These are phyloP conservation scores for Eublepharis macularius DNA, from an alignment of 2,113 vertebrate genomes.

Conservation along the genomic window DNA sequence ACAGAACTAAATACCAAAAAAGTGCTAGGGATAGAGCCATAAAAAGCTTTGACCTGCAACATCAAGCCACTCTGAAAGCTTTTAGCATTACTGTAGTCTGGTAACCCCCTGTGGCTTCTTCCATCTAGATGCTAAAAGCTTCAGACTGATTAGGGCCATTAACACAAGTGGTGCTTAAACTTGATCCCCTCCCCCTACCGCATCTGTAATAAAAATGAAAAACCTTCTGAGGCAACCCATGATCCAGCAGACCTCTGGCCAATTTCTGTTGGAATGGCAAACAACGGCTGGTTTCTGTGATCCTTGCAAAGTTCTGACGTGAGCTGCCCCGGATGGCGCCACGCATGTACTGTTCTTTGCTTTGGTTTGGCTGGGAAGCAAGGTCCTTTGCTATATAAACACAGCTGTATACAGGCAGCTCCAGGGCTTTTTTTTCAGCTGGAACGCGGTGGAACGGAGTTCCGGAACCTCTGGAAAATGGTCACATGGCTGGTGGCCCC, in stretches of 20 bases:
- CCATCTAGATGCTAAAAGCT: background rate
- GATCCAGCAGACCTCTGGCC: background rate
- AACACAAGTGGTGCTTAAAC: background rate
- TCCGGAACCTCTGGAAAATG: too few relatives aligned
- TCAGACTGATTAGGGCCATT: background rate
- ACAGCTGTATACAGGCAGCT: background rate
- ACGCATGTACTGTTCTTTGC: background rate
- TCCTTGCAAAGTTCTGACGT: background rate
- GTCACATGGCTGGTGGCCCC: too few relatives aligned
- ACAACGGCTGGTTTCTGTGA: background rate
- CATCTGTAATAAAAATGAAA: background rate
- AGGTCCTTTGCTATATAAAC: background rate
- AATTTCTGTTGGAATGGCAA: background rate
- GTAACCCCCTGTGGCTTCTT: background rate
- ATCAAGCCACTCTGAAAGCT: background rate
- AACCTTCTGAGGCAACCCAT: background rate
- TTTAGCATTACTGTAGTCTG: background rate
- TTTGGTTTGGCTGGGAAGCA: background rate
- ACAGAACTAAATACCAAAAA: background rate
- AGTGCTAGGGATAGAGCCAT: background rate
- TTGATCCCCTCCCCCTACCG: background rate
- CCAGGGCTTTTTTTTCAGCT: too few relatives aligned
- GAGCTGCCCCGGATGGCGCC: too few relatives aligned
- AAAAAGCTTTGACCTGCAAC: background rate
- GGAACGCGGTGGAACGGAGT: too few relatives aligned